phyloP scores from a whole-genome alignment of 2,113 vertebrate genomes.

The Anhinga rufa region DNA sequence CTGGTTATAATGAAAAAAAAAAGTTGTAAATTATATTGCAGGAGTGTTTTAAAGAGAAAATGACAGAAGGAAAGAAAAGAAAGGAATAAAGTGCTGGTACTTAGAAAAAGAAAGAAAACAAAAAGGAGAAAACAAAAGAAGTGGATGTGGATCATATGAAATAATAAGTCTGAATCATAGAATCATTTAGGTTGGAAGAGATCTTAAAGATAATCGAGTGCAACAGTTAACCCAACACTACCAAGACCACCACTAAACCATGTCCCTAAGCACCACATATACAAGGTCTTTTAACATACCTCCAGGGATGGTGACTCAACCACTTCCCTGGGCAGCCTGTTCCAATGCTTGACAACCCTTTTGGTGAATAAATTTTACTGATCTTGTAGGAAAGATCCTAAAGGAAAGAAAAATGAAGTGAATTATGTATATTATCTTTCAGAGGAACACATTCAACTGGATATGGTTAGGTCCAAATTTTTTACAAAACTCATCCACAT shows the following conservation, averaged over 20 bases:
- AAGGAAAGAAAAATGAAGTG: neutral
- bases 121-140: neutral
- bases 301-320: neutral
- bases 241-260: neutral
- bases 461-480: neutral
- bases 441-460: neutral
- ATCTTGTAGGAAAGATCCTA: neutral
- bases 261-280: neutral
- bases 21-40: neutral
- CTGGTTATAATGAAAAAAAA: neutral
- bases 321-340: neutral
- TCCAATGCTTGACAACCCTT: neutral
- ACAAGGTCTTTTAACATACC: neutral
- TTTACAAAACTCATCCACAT: neutral
- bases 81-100: neutral
- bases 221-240: neutral
- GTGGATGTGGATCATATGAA: neutral
- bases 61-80: neutral
- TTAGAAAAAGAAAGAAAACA: neutral
- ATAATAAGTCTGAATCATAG: neutral
- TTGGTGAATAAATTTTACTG: neutral
- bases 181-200: neutral
- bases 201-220: rapidly evolving
- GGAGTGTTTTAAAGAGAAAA: neutral
- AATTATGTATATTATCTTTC: neutral